Conservation (phyloP, 2,888 invertebrate genomes). For the Aproaerema taeniolella region DNA sequence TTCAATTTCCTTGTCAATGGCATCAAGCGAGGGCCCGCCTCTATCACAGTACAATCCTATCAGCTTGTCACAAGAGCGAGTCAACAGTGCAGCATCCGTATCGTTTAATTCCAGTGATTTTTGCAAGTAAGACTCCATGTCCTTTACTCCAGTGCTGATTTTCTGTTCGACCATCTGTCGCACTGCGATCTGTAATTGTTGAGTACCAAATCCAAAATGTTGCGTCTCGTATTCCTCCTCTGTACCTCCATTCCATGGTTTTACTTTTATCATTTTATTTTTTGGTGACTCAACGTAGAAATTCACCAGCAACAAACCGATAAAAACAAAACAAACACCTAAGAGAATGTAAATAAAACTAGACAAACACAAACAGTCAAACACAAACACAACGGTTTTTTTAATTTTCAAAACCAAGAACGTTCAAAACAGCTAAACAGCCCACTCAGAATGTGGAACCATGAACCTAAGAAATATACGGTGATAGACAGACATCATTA, state of each 20-base stretch:
- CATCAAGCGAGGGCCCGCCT: constrained; percentile 48
- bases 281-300: no score
- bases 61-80: constrained; percentile 55
- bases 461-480: no score
- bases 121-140: constrained; percentile 56
- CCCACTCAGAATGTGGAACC: no score
- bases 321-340: background rate
- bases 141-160: constrained; percentile 54
- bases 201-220: constrained; percentile 66
- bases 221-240: constrained; percentile 72
- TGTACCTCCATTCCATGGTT: constrained; percentile 56
- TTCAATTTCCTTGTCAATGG: constrained; percentile 59
- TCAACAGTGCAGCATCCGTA: constrained; percentile 51
- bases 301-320: background rate
- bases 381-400: background rate
- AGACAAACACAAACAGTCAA: background rate
- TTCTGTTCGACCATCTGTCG: constrained; percentile 67
- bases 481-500: no score
- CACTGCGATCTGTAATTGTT: constrained; percentile 61
- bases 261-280: constrained; percentile 47
- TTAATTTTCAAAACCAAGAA: no score
- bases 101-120: constrained; percentile 55
- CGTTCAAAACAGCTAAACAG: no score
- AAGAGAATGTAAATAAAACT: background rate
- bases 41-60: constrained; percentile 55